Evolutionary conservation across 2,888 invertebrate genomes (phyloP).

Genomic region (Tetragnatha montana): DNA sequence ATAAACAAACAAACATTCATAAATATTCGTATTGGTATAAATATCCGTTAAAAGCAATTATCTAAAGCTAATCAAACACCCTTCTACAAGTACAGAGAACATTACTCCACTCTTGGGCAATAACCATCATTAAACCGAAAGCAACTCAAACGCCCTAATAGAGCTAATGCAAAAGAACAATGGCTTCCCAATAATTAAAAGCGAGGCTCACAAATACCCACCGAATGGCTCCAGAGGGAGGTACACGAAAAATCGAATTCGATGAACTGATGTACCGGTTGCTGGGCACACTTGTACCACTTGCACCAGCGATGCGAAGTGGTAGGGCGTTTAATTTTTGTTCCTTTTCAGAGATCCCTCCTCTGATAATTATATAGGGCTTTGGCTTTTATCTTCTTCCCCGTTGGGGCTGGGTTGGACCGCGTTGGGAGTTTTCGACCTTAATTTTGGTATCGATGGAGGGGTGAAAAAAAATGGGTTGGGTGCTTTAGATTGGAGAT

Average conservation of each 20-base stretch:
- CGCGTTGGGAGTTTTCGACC: slow-evolving; percentile 12
- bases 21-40: too few species aligned
- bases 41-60: too few species aligned
- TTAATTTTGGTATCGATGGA: slow-evolving; percentile 49
- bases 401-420: slow-evolving; percentile 33
- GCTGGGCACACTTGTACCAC: slow-evolving; percentile 35
- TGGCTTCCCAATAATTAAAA: not conserved
- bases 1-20: too few species aligned
- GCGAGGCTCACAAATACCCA: not conserved
- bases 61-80: too few species aligned
- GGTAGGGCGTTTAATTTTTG: slow-evolving; percentile 55
- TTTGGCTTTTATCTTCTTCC: slow-evolving; percentile 49
- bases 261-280: not conserved
- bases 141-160: not conserved
- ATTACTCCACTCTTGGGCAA: too few species aligned
- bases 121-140: too few species aligned
- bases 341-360: slow-evolving; percentile 28
- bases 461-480: not conserved
- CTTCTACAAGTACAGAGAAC: too few species aligned
- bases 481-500: not conserved
- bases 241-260: not conserved
- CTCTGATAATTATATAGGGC: slow-evolving; percentile 52
- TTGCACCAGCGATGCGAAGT: slow-evolving; percentile 13
- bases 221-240: not conserved
- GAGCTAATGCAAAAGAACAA: not conserved